A percentile compares a stretch with the other conserved stretches of the same genome.
phyloP scores from a whole-genome alignment of 1,140 invertebrate species.

The Melanaphis sacchari region DNA sequence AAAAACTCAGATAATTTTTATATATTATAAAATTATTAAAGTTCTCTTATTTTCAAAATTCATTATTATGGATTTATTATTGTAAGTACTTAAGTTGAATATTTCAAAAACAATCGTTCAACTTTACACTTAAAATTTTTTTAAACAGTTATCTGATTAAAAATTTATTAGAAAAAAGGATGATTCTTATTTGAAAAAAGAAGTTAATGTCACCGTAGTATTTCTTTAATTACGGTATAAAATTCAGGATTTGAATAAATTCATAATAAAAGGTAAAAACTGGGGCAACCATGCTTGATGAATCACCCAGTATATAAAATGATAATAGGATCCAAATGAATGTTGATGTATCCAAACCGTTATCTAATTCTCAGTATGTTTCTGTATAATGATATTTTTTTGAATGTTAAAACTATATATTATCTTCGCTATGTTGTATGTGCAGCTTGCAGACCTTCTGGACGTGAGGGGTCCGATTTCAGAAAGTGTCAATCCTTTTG shows the following conservation, averaged over 20 bases:
- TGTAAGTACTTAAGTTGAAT: too few relatives aligned
- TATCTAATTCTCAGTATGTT: background rate
- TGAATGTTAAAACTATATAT: background rate
- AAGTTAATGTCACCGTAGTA: too few relatives aligned
- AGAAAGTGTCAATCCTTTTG: background rate
- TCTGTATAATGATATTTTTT: background rate
- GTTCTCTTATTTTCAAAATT: too few relatives aligned
- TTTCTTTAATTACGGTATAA: too few relatives aligned
- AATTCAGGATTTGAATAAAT: background rate
- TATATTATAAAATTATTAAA: too few relatives aligned
- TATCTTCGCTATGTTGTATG: background rate
- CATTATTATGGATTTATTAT: too few relatives aligned
- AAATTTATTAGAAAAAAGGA: too few relatives aligned
- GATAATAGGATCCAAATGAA: background rate
- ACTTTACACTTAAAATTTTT: too few relatives aligned
- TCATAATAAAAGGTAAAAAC: background rate
- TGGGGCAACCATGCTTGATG: background rate
- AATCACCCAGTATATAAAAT: background rate
- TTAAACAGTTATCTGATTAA: too few relatives aligned
- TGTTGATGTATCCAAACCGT: background rate
- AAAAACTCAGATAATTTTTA: background rate
- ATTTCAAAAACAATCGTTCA: too few relatives aligned
- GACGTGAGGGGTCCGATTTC: background rate
- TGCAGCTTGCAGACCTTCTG: background rate
- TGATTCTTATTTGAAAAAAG: too few relatives aligned